Base-by-base conservation (phyloP, 1,140 invertebrate species). In the Aphidius ervi region DNA sequence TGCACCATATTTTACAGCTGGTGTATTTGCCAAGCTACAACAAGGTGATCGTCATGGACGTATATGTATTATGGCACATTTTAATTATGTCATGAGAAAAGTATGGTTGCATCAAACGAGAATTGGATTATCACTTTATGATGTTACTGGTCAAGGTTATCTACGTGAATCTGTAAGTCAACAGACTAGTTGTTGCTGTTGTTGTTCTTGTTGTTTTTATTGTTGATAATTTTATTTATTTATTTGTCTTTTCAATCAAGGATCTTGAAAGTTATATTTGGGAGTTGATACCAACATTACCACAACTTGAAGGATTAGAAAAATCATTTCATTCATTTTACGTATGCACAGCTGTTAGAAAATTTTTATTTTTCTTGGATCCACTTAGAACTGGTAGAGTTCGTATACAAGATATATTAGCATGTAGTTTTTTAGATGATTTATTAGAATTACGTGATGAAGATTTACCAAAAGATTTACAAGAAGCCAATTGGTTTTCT, bases 291-390 rank as follows among this genome's bases (percentile, higher is more conserved):
- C 95, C 94, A 4, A 95, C 94, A 9, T 73, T 98, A 57, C 88
- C 91, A 3, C 93, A 95, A 65, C 78, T 98, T 1, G 89, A 95
- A 73, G 91, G 92, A 1, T 76, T 98, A 41, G 93, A 97, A 74
- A 91, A 92, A 55, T 94, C 93, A 0, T 98, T 98, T 76, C 92
- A 95, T 70, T 93, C 89, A 9, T 98, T 99, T 82, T 99, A 98
- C 74, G 89, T 97, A 1, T 98, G 95, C 75, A 97, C 95, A 8
- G 94, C 93, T 20, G 93, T 95, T 0, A 84, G 95, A 64, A 97
- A 97, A 72, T 97, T 98, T 75, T 87, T 97, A 65, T 98, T 98
- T 76, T 98, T 97, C 70, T 77, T 98, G 3, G 95, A 98, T 80
- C 92, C 92, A 0, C 74, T 95, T 50, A 83, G 90, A 68, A 93